phyloP scores from a whole-genome alignment of 2,113 vertebrate genomes.

The Passer domesticus region DNA sequence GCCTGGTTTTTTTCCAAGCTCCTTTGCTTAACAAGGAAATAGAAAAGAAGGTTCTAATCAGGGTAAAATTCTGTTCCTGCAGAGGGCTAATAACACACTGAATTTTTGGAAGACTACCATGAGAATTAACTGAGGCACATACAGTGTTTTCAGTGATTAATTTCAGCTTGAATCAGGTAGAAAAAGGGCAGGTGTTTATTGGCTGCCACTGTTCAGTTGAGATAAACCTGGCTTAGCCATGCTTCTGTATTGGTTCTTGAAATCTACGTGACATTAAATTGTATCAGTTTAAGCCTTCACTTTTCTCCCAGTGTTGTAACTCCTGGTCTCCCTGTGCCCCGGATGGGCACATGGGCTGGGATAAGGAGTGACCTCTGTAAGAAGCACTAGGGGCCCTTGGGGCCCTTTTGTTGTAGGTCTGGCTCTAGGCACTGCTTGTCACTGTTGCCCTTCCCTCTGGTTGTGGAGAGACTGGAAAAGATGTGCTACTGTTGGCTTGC shows the following conservation, averaged over 20 bases:
- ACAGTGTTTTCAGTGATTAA: neutral
- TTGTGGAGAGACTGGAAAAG: neutral
- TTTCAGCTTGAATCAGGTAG: neutral
- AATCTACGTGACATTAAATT: neutral
- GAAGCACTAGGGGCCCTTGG: neutral
- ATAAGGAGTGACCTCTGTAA: neutral
- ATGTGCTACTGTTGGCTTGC: neutral
- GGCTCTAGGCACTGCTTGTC: neutral
- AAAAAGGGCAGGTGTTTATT: neutral
- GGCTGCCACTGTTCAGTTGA: neutral
- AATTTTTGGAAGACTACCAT: neutral
- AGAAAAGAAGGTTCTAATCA: neutral
- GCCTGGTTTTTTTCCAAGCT: neutral
- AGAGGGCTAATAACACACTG: neutral
- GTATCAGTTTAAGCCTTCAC: neutral
- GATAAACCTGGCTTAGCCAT: neutral
- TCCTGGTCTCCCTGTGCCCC: neutral
- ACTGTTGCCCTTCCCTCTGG: neutral
- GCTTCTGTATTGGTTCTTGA: neutral
- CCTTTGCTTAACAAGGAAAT: neutral
- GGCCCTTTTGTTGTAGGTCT: neutral
- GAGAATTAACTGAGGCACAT: neutral
- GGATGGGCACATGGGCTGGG: neutral
- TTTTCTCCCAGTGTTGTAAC: neutral
- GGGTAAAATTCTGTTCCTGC: neutral